Conservation (phyloP, 2,888 invertebrate species). For the Coelinius sp. region DNA sequence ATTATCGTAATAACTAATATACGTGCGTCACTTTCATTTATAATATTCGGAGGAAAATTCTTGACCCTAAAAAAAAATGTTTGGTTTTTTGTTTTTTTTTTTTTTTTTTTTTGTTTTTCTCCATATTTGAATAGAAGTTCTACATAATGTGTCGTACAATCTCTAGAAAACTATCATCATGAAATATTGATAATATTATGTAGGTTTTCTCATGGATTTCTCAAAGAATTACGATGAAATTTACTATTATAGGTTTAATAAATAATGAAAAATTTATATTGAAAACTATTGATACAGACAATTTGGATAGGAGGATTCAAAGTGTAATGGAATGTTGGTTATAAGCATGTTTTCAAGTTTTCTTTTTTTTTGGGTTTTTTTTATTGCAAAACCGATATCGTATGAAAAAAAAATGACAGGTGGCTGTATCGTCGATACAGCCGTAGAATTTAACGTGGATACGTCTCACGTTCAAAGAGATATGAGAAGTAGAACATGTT, state of each 20-base stretch:
- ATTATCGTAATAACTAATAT: background rate
- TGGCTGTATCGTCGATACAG: too few relatives aligned
- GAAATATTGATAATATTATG: constrained; percentile 49
- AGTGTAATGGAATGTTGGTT: constrained; percentile 17
- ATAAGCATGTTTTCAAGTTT: constrained; percentile 18
- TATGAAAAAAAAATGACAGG: too few relatives aligned
- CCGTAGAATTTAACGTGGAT: too few relatives aligned
- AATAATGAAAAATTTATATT: constrained; percentile 50
- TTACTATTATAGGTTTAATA: background rate
- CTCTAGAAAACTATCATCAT: constrained; percentile 51
- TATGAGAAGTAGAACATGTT: too few relatives aligned
- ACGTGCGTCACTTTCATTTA: background rate
- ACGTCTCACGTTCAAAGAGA: too few relatives aligned
- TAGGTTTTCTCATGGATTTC: constrained; percentile 47
- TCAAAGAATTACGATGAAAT: constrained; percentile 33
- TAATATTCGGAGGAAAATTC: background rate
- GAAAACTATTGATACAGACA: constrained; percentile 49
- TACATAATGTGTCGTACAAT: constrained; percentile 53
- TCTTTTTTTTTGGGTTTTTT: too few relatives aligned
- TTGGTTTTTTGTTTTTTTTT: too few relatives aligned
- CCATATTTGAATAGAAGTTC: constrained; percentile 4
- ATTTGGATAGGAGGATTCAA: constrained; percentile 33
- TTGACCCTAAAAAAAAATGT: constrained; percentile 9
- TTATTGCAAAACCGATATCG: constrained; percentile 8
- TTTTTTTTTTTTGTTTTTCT: background rate